phyloP scores from a whole-genome alignment of 1,140 invertebrate genomes.

The Prorops nasuta region DNA sequence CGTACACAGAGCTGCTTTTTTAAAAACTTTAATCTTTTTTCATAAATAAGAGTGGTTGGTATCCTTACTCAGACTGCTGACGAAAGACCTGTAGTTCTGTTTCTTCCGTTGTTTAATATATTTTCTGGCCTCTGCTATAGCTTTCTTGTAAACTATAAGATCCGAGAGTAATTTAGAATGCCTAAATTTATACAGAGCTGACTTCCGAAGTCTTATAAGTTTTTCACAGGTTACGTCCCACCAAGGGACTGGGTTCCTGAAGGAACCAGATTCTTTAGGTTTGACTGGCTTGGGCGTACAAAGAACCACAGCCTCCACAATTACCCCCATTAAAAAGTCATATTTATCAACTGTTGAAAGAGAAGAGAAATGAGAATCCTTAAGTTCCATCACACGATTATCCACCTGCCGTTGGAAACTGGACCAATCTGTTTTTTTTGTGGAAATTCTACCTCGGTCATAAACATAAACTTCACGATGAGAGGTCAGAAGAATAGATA shows the following conservation, averaged over 20 bases:
- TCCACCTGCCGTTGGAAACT: no score
- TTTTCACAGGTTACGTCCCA: background rate
- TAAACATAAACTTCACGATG: background rate
- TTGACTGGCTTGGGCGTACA: no score
- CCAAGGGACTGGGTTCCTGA: background rate
- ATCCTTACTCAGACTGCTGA: background rate
- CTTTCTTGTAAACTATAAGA: background rate
- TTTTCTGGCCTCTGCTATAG: background rate
- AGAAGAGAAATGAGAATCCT: no score
- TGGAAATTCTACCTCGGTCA: background rate
- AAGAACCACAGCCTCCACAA: no score
- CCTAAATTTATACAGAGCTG: background rate
- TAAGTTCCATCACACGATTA: no score
- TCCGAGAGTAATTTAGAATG: background rate
- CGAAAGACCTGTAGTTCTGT: background rate
- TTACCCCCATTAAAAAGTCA: no score
- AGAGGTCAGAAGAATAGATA: background rate
- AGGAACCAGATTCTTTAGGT: no score
- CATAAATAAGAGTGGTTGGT: background rate
- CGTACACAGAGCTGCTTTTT: background rate
- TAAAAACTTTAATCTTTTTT: background rate
- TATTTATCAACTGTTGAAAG: no score
- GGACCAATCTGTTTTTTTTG: background rate
- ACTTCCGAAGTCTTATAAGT: background rate
- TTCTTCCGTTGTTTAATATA: background rate